Evolutionary conservation across 2,113 vertebrate species (phyloP).

Genomic region (Odontesthes bonariensis): DNA sequence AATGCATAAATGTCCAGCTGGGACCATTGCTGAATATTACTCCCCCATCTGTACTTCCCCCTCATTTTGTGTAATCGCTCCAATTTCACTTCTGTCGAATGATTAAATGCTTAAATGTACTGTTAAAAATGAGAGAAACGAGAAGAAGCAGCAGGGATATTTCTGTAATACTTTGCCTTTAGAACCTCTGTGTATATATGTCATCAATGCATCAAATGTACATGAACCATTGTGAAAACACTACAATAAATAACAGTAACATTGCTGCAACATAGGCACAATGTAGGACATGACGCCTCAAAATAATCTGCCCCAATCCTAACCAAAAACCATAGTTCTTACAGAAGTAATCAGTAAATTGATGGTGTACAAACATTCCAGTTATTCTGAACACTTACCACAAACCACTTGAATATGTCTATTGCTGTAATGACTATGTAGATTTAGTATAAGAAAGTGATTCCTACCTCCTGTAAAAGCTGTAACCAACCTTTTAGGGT

Average conservation of each 20-base stretch:
- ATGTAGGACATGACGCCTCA: not conserved
- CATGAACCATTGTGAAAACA: too few species aligned
- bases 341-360: too few species aligned
- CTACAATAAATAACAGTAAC: too few species aligned
- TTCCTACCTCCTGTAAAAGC: conserved; percentile 6
- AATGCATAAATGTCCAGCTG: not conserved
- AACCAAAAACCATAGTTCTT: not conserved
- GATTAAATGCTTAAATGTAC: not conserved
- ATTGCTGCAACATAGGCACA: too few species aligned
- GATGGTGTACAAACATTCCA: not conserved
- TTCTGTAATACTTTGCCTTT: not conserved
- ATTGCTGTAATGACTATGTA: conserved; percentile 29
- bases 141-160: not conserved
- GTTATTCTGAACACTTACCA: conserved; percentile 8
- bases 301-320: too few species aligned
- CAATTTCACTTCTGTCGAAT: not conserved
- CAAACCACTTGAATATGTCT: conserved; percentile 17
- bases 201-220: too few species aligned
- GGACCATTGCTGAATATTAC: not conserved
- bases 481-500: conserved; percentile 19
- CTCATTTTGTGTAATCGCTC: not conserved
- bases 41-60: not conserved
- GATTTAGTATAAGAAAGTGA: conserved; percentile 14
- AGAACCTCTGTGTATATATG: too few species aligned
- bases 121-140: not conserved